phyloP scores from a whole-genome alignment of 2,113 vertebrate genomes.

The Bambusicola thoracicus region DNA sequence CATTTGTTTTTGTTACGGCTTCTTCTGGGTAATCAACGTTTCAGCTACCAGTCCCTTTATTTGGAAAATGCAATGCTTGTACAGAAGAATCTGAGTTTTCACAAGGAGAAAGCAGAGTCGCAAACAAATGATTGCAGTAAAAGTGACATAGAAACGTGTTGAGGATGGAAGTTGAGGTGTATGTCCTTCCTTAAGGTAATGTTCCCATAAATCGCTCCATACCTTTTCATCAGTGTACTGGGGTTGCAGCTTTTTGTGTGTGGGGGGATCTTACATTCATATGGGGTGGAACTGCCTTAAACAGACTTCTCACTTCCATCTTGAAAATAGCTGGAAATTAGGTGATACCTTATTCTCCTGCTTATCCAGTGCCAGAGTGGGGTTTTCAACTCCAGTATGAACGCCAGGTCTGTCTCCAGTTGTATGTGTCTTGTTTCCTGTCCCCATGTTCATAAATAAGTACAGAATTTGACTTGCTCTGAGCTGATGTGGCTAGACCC shows the following conservation, averaged over 20 bases:
- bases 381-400: neutral
- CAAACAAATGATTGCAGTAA: neutral
- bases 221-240: neutral
- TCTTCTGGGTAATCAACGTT: constrained; percentile 57
- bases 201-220: neutral
- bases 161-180: neutral
- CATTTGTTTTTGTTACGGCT: constrained; percentile 43
- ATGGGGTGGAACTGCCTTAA: neutral
- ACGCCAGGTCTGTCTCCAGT: neutral
- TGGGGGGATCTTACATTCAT: neutral
- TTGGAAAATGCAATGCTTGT: neutral
- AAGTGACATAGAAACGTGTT: neutral
- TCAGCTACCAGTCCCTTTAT: constrained; percentile 3
- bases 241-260: neutral
- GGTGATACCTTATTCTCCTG: neutral
- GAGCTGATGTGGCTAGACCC: neutral
- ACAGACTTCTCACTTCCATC: rapidly evolving
- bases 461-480: neutral
- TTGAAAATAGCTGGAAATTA: neutral
- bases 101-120: neutral
- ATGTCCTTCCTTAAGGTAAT: neutral
- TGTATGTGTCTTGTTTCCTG: neutral
- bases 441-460: neutral
- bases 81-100: neutral
- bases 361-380: neutral